These are phyloP conservation scores for Leptopilina myrica DNA, from an alignment of 2,888 invertebrate species.

Conservation along the genomic window DNA sequence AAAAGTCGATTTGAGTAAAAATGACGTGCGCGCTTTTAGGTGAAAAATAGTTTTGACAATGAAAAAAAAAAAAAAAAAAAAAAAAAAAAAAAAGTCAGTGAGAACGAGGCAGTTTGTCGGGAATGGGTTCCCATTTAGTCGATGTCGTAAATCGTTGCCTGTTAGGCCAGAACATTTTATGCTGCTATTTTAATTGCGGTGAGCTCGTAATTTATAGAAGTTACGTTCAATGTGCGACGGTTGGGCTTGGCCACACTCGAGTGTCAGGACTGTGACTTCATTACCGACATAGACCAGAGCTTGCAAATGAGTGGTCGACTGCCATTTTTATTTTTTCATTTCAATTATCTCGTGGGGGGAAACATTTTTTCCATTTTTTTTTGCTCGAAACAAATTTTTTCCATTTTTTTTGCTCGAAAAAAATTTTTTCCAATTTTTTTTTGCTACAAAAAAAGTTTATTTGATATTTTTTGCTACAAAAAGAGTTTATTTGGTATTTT, in stretches of 20 bases:
- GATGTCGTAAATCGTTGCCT: slow-evolving; percentile 14
- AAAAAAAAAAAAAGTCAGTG: not conserved
- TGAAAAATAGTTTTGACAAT: not conserved
- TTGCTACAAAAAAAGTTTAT: no score
- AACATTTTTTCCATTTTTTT: no score
- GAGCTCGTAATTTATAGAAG: slow-evolving; percentile 34
- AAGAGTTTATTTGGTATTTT: no score
- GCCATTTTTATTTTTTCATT: not conserved
- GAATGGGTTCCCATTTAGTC: not conserved
- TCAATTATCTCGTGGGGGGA: not conserved
- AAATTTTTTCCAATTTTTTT: no score
- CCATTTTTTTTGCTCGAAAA: no score
- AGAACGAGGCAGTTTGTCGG: not conserved
- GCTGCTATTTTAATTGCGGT: slow-evolving; percentile 23
- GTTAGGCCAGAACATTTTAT: slow-evolving; percentile 20
- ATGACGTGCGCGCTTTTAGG: no score
- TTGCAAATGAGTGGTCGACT: not conserved
- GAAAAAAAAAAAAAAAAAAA: not conserved
- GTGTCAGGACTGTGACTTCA: slow-evolving; percentile 25
- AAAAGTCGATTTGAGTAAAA: no score
- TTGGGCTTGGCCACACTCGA: not conserved
- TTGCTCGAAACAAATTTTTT: no score
- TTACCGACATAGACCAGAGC: not conserved
- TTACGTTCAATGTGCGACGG: not conserved
- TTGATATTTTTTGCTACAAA: no score